Evolutionary conservation across 2,797 vertebrate genomes (phyloP), one percentile per base, ranked within the genome.

Genomic region (Siniperca scherzeri): DNA sequence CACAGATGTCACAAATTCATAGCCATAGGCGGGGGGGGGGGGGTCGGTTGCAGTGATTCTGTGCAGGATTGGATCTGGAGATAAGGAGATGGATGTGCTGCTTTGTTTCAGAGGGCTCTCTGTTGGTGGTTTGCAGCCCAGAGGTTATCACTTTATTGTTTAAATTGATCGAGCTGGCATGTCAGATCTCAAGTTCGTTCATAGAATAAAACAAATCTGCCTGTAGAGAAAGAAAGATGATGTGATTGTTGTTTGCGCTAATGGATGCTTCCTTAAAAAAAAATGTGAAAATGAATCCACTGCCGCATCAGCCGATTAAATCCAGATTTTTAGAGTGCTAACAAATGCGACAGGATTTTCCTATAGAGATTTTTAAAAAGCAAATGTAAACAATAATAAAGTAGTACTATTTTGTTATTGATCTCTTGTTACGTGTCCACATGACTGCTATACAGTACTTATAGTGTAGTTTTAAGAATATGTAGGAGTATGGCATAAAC

Each of bases 391-490:
- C 86, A 85, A 74, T 77, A 57, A 90, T 89, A 82, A 89, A 90
- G 83, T 84, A 88, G 88, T 89, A 85, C 91, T 91, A 91, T 93
- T 93, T 93, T 93, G 85, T 86, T 93, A 94, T 87, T 71, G 83
- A 78, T 91, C 90, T 90, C 84, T 88, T 93, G 81, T 86, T 85
- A 87, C 30, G 33, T 91, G 74, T 92, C 82, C 84, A 90, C 78
- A 75, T 77, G 67, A 83, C 76, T 90, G 64, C 80, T 75, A 88
- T 89, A 89, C 76, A 83, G 77, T 81, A 84, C 62, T 76, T 90
- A 89, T 87, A 85, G 67, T 59, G 70, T 90, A 85, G 78, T 88
- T 90, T 88, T 82, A 84, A 85, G 59, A 84, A 66, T 79, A 86
- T 77, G 19, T 85, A 81, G 67, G 56, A 65, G 59, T 81, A 66